Percentiles rank a stretch among this genome's conserved stretches.
These are phyloP conservation scores for Orius insidiosus DNA, from an alignment of 1,140 invertebrate genomes.

Conservation along the genomic window DNA sequence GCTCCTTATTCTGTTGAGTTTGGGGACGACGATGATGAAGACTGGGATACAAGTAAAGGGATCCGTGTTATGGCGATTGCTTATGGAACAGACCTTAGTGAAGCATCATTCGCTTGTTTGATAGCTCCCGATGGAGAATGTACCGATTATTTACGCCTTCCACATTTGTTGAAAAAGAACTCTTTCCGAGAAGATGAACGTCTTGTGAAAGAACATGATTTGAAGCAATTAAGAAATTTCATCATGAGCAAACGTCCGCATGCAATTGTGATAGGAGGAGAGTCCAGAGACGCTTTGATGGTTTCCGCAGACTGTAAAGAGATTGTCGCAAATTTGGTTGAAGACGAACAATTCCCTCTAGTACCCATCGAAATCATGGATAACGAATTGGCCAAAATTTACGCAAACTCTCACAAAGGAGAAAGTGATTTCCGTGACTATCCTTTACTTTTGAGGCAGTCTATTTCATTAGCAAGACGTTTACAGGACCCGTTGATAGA, in stretches of 20 bases:
- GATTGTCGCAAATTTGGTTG: constrained; percentile 53
- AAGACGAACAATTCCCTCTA: constrained; percentile 73
- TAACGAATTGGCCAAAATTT: constrained; percentile 77
- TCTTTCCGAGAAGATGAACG: constrained; percentile 55
- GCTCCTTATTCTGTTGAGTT: constrained; percentile 68
- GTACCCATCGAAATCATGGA: constrained; percentile 84
- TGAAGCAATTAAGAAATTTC: constrained; percentile 66
- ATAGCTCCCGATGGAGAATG: constrained; percentile 81
- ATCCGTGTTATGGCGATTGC: constrained; percentile 74
- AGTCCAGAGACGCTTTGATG: constrained; percentile 73
- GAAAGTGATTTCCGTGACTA: constrained; percentile 80
- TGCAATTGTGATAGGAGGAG: constrained; percentile 75
- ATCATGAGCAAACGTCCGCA: constrained; percentile 85
- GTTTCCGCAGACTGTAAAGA: constrained; percentile 70
- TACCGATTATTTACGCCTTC: constrained; percentile 72
- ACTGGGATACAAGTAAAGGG: constrained; percentile 74
- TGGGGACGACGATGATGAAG: constrained; percentile 74
- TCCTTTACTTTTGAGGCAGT: constrained; percentile 70
- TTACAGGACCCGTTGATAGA: constrained; percentile 93
- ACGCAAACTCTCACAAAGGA: constrained; percentile 78
- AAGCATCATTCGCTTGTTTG: constrained; percentile 77
- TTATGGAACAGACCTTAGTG: constrained; percentile 68
- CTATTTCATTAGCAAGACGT: constrained; percentile 77
- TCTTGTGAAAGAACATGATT: constrained; percentile 58
- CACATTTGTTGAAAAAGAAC: constrained; percentile 66